Evolutionary conservation across 2,797 vertebrate genomes (phyloP), one percentile per base, ranked within the genome.

Genomic region (Anableps anableps): DNA sequence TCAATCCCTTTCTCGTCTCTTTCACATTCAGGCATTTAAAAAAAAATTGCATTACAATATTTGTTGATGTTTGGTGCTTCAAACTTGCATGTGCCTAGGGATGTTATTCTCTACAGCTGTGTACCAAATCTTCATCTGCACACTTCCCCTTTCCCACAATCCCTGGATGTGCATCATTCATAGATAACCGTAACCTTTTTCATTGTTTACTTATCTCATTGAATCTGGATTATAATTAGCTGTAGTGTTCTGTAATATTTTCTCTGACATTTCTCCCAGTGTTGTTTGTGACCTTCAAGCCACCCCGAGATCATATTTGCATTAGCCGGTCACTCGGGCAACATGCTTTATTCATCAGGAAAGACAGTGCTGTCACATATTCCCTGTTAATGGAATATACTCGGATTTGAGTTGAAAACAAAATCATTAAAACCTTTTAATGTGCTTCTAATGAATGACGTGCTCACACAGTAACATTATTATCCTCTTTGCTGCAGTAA

Each of bases 1-100:
- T 86, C 77, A 83, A 83, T 73, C 87, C 83, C 89, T 71, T 74
- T 91, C 85, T 91, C 83, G 75, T 83, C 78, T 83, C 85, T 91
- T 84, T 79, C 80, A 86, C 86, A 84, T 76, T 82, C 85, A 77
- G 84, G 89, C 73, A 88, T 89, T 82, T 88, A 83, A 71, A 51
- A 87, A 31, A 47, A 80, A 74, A 79, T 50, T 75, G 73, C 76
- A 80, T 77, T 74, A 76, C 74, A 71, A 36, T 62, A 72, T 76
- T 66, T 82, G 75, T 50, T 83, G 47, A 36, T 79, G 60, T 60
- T 36, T 34, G 83, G 43, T 86, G 60, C 79, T 81, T 78, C 23
- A 75, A 81, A 72, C 80, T 76, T 82, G 79, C 66, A 70, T 58
- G n/a, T 58, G n/a, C n/a, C 55, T 60, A 4, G n/a, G 55, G 31